Percentiles rank a stretch among this genome's conserved stretches.
These are phyloP conservation scores for Pangasius macronema DNA, from an alignment of 2,797 vertebrate genomes.

Conservation along the genomic window DNA sequence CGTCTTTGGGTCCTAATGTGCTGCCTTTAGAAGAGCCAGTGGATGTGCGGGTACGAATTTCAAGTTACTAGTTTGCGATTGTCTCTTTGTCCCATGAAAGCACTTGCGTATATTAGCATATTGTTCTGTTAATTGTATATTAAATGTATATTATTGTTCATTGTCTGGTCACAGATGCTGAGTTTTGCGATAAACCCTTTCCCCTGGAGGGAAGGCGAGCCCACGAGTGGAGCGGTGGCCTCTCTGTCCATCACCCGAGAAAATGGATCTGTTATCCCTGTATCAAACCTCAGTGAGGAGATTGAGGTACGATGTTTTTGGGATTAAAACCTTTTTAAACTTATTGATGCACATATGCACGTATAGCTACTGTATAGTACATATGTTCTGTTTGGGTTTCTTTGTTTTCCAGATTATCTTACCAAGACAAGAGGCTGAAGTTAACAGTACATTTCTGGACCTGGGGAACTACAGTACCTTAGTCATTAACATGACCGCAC, in stretches of 20 bases:
- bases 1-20: constrained; percentile 70
- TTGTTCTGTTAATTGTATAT: neutral
- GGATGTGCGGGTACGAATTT: constrained; percentile 81
- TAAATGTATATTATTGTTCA: neutral
- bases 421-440: constrained; percentile 72
- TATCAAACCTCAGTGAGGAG: constrained; percentile 80
- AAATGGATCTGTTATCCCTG: constrained; percentile 78
- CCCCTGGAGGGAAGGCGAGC: constrained; percentile 71
- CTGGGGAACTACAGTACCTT: constrained; percentile 81
- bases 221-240: constrained; percentile 82
- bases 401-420: constrained; percentile 79
- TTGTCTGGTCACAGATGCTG: constrained; percentile 80
- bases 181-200: constrained; percentile 89
- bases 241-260: constrained; percentile 81
- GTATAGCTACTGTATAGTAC: neutral
- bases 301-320: constrained; percentile 79
- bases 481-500: constrained; percentile 80
- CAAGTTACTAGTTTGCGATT: neutral
- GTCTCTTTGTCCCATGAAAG: neutral
- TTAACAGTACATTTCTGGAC: constrained; percentile 78
- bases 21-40: constrained; percentile 75
- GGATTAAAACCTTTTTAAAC: neutral
- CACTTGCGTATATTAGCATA: neutral
- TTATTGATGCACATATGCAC: neutral
- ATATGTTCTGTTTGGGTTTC: neutral